Conservation (phyloP, 2,113 vertebrate genomes). For the Stigmatopora argus region DNA sequence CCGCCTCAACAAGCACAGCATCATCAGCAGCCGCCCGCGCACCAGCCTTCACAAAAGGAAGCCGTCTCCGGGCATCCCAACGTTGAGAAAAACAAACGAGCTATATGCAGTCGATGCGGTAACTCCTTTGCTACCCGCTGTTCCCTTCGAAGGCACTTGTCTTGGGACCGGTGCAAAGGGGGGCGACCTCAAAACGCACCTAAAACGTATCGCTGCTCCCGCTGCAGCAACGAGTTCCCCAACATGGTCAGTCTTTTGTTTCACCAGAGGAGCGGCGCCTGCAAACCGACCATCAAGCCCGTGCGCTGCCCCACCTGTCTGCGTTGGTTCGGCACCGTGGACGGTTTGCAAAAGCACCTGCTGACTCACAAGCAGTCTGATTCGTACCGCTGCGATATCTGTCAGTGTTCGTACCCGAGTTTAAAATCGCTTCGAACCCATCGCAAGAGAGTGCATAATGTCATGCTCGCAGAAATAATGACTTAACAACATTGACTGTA, state of each 20-base stretch:
- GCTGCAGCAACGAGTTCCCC: conserved; percentile 64
- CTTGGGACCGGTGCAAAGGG: conserved; percentile 65
- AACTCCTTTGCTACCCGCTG: conserved; percentile 66
- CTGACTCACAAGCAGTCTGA: conserved; percentile 64
- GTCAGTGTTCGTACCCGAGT: conserved; percentile 63
- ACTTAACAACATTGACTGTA: neutral
- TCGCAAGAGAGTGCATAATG: conserved; percentile 66
- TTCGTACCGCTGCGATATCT: conserved; percentile 63
- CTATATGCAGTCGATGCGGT: conserved; percentile 60
- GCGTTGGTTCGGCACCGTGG: conserved; percentile 67
- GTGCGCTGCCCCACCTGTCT: conserved; percentile 68
- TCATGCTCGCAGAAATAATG: conserved; percentile 51
- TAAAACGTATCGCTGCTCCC: conserved; percentile 60
- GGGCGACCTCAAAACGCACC: conserved; percentile 29
- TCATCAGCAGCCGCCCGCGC: neutral
- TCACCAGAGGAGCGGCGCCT: conserved; percentile 65
- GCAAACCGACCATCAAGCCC: conserved; percentile 65
- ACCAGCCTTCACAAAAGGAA: conserved; percentile 36
- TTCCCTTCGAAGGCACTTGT: conserved; percentile 63
- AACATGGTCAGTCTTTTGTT: conserved; percentile 61
- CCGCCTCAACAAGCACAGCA: neutral
- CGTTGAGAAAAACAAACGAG: conserved; percentile 42
- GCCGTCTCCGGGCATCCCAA: neutral
- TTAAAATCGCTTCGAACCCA: conserved; percentile 71
- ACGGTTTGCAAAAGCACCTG: conserved; percentile 70